Percentiles rank a stretch among this genome's conserved stretches.
phyloP scores from a whole-genome alignment of 2,797 vertebrate species.

The Ptychadena robeensis region DNA sequence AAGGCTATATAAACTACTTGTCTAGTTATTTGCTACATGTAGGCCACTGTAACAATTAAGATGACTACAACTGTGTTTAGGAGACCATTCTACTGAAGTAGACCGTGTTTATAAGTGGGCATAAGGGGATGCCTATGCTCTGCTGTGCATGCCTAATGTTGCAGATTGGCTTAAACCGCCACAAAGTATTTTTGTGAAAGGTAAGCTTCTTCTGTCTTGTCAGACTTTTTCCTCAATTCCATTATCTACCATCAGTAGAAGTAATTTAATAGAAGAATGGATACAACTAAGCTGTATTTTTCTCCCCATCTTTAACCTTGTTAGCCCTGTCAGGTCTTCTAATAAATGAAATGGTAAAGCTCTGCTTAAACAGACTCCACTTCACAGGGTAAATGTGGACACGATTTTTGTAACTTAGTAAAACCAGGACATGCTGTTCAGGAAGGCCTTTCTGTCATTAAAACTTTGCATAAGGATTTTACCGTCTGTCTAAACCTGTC shows the following conservation, averaged over 20 bases:
- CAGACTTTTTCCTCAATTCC: slow-evolving; percentile 18
- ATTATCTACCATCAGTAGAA: slow-evolving; percentile 18
- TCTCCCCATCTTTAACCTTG: slow-evolving; percentile 24
- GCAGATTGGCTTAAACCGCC: not conserved
- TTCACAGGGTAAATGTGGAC: slow-evolving; percentile 29
- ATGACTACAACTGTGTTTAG: too few species aligned
- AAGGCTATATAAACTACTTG: too few species aligned
- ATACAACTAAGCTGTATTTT: slow-evolving; percentile 22
- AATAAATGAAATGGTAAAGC: slow-evolving; percentile 40
- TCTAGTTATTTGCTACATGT: too few species aligned
- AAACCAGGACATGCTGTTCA: not conserved
- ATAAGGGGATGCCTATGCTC: too few species aligned
- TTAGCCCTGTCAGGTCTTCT: slow-evolving; percentile 38
- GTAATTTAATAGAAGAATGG: slow-evolving; percentile 38
- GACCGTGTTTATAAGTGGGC: too few species aligned
- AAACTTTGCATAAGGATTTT: too few species aligned
- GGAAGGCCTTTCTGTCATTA: not conserved
- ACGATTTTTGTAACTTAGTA: not conserved
- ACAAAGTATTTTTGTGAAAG: too few species aligned
- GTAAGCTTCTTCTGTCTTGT: slow-evolving; percentile 19
- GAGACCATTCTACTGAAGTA: too few species aligned
- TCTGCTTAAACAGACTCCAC: slow-evolving; percentile 32
- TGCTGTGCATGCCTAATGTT: too few species aligned
- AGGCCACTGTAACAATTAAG: too few species aligned
- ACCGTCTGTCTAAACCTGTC: not conserved